Evolutionary conservation across 2,888 invertebrate species (phyloP).

Genomic region (Lordiphosa andalusiaca): DNA sequence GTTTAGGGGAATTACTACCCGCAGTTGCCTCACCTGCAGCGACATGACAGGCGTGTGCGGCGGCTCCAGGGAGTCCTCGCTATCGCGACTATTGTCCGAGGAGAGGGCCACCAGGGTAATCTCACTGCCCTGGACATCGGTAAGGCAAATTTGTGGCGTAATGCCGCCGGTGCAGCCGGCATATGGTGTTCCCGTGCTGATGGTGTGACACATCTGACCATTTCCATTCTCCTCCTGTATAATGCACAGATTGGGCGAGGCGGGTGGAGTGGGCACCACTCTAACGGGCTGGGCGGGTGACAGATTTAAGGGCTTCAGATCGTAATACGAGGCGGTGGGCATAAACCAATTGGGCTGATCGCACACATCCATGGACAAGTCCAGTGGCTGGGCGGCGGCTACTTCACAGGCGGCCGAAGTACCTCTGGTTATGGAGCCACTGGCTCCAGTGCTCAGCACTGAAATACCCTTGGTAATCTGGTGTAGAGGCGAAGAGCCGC

Average conservation of each 20-base stretch:
- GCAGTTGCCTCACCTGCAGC: conserved; percentile 67
- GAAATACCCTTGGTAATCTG: conserved; percentile 87
- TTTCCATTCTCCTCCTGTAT: conserved; percentile 87
- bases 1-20: too few relatives aligned
- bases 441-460: conserved; percentile 85
- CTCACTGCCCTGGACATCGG: conserved; percentile 93
- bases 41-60: conserved; percentile 81
- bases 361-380: conserved; percentile 79
- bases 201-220: conserved; percentile 78
- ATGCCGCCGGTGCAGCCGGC: conserved; percentile 76
- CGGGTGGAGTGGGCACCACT: conserved; percentile 79
- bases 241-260: conserved; percentile 84
- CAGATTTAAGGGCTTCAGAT: conserved; percentile 79
- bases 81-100: conserved; percentile 88
- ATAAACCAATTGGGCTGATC: conserved; percentile 73
- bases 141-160: conserved; percentile 91
- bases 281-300: conserved; percentile 79
- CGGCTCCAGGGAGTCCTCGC: conserved; percentile 85
- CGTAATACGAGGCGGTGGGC: conserved; percentile 76
- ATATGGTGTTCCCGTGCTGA: conserved; percentile 75
- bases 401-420: conserved; percentile 82
- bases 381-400: conserved; percentile 76
- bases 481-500: conserved; percentile 83
- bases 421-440: conserved; percentile 87
- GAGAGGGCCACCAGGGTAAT: conserved; percentile 88